Percentiles rank a stretch among this genome's conserved stretches.
Evolutionary conservation across 1,140 invertebrate genomes (phyloP).

Genomic region (Papilio glaucus): DNA sequence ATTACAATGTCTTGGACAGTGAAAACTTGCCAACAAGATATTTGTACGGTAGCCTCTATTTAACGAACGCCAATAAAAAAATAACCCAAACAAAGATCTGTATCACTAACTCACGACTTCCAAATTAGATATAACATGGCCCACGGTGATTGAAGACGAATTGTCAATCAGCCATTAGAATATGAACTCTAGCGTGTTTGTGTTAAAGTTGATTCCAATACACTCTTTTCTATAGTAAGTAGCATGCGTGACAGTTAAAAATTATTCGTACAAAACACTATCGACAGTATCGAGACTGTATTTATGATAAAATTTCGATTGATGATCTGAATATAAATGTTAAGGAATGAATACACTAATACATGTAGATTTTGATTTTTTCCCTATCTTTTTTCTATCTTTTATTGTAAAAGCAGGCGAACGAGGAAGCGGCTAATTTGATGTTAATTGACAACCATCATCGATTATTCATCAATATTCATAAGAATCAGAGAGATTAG

Average conservation of each 20-base stretch:
- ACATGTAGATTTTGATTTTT: too few species aligned
- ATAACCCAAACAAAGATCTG: conserved; percentile 50
- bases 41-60: conserved; percentile 6
- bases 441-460: background rate
- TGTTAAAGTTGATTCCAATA: background rate
- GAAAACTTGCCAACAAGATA: background rate
- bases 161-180: background rate
- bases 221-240: background rate
- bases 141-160: conserved; percentile 7
- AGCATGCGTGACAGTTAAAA: conserved; percentile 29
- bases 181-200: background rate
- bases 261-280: conserved; percentile 22
- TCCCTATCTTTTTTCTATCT: background rate
- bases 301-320: conserved; percentile 36
- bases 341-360: conserved; percentile 17
- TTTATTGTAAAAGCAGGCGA: background rate
- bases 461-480: too few species aligned
- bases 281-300: conserved; percentile 22
- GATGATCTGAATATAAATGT: conserved; percentile 25
- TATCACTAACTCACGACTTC: conserved; percentile 55
- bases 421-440: background rate
- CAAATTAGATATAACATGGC: conserved; percentile 45
- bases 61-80: conserved; percentile 45
- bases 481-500: too few species aligned
- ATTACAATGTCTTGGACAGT: background rate